These are phyloP conservation scores for Chrysina gloriosa DNA, from an alignment of 2,888 invertebrate genomes.

Conservation along the genomic window DNA sequence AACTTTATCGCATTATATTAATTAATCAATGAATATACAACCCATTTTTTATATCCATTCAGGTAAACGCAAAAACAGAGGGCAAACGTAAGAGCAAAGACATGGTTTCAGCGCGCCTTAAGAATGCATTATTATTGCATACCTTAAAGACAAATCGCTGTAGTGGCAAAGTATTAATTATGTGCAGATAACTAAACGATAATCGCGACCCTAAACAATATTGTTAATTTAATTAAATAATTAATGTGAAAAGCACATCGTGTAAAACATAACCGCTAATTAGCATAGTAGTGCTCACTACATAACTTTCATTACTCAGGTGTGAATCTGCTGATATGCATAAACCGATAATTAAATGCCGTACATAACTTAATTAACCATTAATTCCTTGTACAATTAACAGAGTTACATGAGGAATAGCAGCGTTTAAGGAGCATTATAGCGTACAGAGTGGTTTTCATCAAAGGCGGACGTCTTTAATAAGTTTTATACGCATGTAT, in stretches of 20 bases:
- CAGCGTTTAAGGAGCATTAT: background rate
- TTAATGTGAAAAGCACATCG: constrained; percentile 29
- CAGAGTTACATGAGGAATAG: constrained; percentile 6
- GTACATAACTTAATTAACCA: constrained; percentile 27
- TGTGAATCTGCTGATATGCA: constrained; percentile 32
- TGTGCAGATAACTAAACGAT: constrained; percentile 32
- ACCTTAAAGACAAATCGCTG: constrained; percentile 16
- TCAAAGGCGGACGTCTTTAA: no score
- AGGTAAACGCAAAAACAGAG: background rate
- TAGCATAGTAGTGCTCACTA: constrained; percentile 30
- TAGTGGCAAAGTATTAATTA: constrained; percentile 29
- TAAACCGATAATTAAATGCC: constrained; percentile 39
- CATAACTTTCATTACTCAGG: background rate
- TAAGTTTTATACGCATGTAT: no score
- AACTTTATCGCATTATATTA: constrained; percentile 10
- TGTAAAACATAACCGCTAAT: constrained; percentile 36
- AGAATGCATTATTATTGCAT: constrained; percentile 17
- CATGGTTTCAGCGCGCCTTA: background rate
- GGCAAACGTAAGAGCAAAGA: background rate
- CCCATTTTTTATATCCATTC: background rate
- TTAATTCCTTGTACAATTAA: constrained; percentile 34
- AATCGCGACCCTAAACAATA: constrained; percentile 19
- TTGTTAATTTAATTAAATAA: constrained; percentile 41
- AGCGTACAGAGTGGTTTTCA: no score
- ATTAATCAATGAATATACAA: constrained; percentile 23